These are phyloP conservation scores for Mesoligia furuncula DNA, from an alignment of 2,888 invertebrate genomes.

Conservation along the genomic window DNA sequence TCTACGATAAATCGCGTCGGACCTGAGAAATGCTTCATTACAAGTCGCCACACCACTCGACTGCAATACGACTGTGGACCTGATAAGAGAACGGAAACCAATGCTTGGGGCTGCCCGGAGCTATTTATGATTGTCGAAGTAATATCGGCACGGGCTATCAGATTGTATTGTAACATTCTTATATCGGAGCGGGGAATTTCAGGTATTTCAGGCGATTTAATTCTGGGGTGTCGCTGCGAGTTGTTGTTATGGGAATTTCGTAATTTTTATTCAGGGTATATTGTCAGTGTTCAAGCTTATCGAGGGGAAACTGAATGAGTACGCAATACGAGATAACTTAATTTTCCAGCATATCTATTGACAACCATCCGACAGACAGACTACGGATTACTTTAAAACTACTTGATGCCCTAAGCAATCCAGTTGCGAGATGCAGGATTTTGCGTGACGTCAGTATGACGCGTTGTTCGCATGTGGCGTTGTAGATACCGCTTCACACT, in stretches of 20 bases:
- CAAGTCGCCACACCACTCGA: slow-evolving; percentile 64
- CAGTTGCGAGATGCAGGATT: no score
- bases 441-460: no score
- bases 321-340: not conserved
- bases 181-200: slow-evolving; percentile 11
- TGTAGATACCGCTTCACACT: no score
- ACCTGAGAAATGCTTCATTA: slow-evolving; percentile 81
- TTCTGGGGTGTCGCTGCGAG: not conserved
- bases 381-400: no score
- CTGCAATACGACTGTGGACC: slow-evolving; percentile 59
- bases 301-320: not conserved
- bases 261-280: not conserved
- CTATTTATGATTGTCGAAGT: slow-evolving; percentile 62
- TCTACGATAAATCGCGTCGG: slow-evolving; percentile 77
- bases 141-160: slow-evolving; percentile 45
- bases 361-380: no score
- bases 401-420: no score
- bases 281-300: not conserved
- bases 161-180: slow-evolving; percentile 49
- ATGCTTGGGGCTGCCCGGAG: slow-evolving; percentile 48
- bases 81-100: slow-evolving; percentile 68
- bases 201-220: slow-evolving; percentile 9
- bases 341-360: not conserved
- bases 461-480: no score
- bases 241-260: slow-evolving; percentile 12